These are phyloP conservation scores for Notodromas monacha DNA, from an alignment of 2,888 invertebrate species.

Conservation along the genomic window DNA sequence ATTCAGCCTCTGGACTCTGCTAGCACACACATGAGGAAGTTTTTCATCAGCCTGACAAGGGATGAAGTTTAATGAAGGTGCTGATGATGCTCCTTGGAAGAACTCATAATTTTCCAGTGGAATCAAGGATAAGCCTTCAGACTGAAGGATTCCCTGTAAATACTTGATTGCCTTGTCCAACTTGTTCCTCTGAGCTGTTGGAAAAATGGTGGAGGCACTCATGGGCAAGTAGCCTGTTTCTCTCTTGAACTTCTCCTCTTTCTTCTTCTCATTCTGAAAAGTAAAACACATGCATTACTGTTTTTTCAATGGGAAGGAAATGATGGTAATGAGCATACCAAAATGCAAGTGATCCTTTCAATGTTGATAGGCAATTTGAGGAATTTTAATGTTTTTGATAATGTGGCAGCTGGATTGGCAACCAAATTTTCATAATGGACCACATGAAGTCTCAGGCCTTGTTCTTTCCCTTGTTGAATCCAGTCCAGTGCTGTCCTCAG, in stretches of 20 bases:
- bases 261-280: background rate
- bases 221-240: background rate
- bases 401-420: constrained; percentile 11
- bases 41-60: too few species aligned
- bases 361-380: background rate
- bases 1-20: too few species aligned
- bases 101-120: background rate
- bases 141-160: background rate
- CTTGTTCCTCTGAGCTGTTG: background rate
- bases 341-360: background rate
- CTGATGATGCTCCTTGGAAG: background rate
- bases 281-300: background rate
- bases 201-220: background rate
- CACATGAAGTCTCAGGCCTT: constrained; percentile 11
- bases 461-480: constrained; percentile 1
- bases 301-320: background rate
- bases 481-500: constrained; percentile 8
- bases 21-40: too few species aligned
- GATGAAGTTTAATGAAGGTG: too few species aligned
- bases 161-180: background rate
- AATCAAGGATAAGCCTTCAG: background rate
- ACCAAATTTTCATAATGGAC: constrained; percentile 14
- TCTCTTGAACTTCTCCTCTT: background rate
- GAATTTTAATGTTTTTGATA: constrained; percentile 7
- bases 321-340: background rate